Percentiles rank a stretch among this genome's conserved stretches.
Conservation (phyloP, 2,888 invertebrate genomes). For the Tipula vernalis region DNA sequence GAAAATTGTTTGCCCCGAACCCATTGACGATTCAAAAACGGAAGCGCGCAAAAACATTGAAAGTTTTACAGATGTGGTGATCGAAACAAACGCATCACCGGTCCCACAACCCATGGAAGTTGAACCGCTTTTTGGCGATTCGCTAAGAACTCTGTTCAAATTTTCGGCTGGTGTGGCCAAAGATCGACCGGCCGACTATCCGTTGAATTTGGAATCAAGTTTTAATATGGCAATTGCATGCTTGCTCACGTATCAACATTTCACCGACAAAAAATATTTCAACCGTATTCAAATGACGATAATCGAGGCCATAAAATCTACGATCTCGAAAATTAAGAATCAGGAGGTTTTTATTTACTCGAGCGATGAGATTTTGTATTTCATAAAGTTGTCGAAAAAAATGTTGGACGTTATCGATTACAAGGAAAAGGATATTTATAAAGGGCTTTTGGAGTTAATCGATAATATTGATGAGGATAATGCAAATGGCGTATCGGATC, state of each 20-base stretch:
- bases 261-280: background rate
- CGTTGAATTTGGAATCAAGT: background rate
- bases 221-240: background rate
- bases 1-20: conserved; percentile 5
- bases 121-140: background rate
- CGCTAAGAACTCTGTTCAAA: conserved; percentile 6
- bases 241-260: background rate
- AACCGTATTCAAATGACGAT: background rate
- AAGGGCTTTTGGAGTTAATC: background rate
- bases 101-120: background rate
- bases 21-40: background rate
- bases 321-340: background rate
- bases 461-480: background rate
- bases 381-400: conserved; percentile 5
- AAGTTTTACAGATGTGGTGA: background rate
- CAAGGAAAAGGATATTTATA: background rate
- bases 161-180: conserved; percentile 12
- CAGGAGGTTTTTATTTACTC: background rate
- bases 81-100: conserved; percentile 6
- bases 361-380: background rate
- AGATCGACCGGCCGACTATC: background rate
- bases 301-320: background rate
- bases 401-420: background rate
- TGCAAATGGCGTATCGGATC: too few relatives aligned
- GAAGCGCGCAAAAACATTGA: background rate